Evolutionary conservation across 2,888 invertebrate species (phyloP).

Genomic region (Diadegma fenestrale): DNA sequence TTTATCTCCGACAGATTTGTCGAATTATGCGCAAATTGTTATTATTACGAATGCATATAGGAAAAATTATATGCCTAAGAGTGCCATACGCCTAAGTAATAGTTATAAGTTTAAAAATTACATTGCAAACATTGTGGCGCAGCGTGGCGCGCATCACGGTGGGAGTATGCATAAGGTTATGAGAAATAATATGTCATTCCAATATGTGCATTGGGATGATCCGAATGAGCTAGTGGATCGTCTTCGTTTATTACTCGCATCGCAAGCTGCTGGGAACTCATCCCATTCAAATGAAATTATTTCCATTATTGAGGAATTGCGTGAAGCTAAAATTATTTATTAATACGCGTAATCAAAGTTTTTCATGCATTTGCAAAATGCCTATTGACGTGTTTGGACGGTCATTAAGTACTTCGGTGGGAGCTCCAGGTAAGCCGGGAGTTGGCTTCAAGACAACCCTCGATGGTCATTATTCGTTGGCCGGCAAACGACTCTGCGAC

Average conservation of each 20-base stretch:
- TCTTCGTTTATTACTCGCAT: conserved; percentile 48
- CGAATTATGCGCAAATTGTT: background rate
- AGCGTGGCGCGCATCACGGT: conserved; percentile 7
- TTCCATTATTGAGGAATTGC: conserved; percentile 14
- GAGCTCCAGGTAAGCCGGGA: no score
- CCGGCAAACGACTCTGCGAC: no score
- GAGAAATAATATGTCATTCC: background rate
- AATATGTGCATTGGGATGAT: conserved; percentile 63
- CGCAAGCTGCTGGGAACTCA: conserved; percentile 51
- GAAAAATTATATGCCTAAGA: background rate
- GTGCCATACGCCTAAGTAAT: background rate
- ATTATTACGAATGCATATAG: background rate
- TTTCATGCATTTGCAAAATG: background rate
- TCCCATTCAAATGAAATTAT: conserved; percentile 41
- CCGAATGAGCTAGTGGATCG: conserved; percentile 58
- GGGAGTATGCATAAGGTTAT: background rate
- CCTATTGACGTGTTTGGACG: no score
- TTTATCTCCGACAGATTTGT: background rate
- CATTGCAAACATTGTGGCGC: conserved; percentile 10
- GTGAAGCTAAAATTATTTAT: background rate
- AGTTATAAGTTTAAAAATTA: conserved; percentile 42
- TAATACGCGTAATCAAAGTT: background rate
- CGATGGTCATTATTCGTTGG: no score
- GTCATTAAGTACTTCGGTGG: no score
- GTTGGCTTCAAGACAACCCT: no score